These are phyloP conservation scores for Aquatica leii DNA, from an alignment of 2,888 invertebrate species.

Conservation along the genomic window DNA sequence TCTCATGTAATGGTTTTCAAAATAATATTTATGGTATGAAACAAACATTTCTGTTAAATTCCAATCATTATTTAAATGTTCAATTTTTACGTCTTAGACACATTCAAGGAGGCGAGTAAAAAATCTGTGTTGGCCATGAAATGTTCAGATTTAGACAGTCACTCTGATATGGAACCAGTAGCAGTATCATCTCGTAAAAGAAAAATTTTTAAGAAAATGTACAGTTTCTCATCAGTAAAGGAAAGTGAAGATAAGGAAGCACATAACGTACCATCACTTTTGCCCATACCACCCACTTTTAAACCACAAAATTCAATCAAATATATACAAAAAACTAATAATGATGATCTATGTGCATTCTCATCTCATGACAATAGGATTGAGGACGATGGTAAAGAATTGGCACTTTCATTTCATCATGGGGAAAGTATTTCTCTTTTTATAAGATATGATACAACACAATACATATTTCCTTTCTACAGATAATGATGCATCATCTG, in stretches of 20 bases:
- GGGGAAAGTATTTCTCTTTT: background rate
- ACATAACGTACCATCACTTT: too few species aligned
- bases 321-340: too few species aligned
- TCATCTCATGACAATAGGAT: background rate
- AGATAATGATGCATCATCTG: background rate
- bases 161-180: background rate
- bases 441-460: background rate
- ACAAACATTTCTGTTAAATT: too few species aligned
- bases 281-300: too few species aligned
- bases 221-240: too few species aligned
- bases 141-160: background rate
- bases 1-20: too few species aligned
- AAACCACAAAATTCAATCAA: too few species aligned
- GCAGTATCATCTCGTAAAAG: background rate
- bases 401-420: background rate
- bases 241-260: too few species aligned
- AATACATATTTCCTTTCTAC: background rate
- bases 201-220: conserved; percentile 5
- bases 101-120: too few species aligned
- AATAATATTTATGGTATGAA: too few species aligned
- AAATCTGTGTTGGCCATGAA: too few species aligned
- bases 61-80: background rate
- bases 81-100: background rate
- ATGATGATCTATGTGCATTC: too few species aligned
- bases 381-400: background rate